Base-by-base conservation (phyloP, 2,888 invertebrate species). In the Scaptomyza caliginosa region DNA sequence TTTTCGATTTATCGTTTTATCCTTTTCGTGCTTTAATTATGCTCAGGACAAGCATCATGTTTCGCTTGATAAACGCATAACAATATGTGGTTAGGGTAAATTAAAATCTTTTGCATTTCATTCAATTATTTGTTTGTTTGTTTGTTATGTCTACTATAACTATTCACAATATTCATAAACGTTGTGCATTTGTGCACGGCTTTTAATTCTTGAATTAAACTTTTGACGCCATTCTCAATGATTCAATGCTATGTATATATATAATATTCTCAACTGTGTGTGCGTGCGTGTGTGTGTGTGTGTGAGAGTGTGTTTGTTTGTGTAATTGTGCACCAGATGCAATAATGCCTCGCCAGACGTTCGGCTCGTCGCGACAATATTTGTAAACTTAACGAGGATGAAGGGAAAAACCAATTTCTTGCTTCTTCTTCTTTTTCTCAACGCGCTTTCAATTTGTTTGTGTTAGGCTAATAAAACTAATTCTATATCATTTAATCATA, bases 401-500 rank as follows among this genome's bases (percentile, higher is more conserved):
- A 32, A 26, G 13, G 38, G 11, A 16, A 51, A 51, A 43, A 43
- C 11, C 10, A 17, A n/a, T n/a, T n/a, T n/a, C n/a, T n/a, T n/a
- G n/a, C n/a, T n/a, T n/a, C n/a, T n/a, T n/a, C n/a, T n/a, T n/a
- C 6, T 40, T 30, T 32, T 17, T 51, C 34, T 32, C 24, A 30
- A 24, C 38, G 28, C 45, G 32, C 24, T 52, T 40, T 28, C 43
- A 62, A 60, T 63, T 63, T 51, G 62, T 59, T 60, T 62, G 50
- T 51, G 62, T 57, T 45, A 16, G 45, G 50, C 62, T 60, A 62
- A 63, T 64, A 64, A 36, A 64, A 63, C 54, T 60, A 59, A 60
- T 24, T n/a, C n/a, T n/a, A n/a, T n/a, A n/a, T n/a, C n/a, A n/a
- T n/a, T n/a, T n/a, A n/a, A n/a, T n/a, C n/a, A n/a, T n/a, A n/a